Evolutionary conservation across 2,797 vertebrate genomes (phyloP).

Genomic region (Astyanax mexicanus): DNA sequence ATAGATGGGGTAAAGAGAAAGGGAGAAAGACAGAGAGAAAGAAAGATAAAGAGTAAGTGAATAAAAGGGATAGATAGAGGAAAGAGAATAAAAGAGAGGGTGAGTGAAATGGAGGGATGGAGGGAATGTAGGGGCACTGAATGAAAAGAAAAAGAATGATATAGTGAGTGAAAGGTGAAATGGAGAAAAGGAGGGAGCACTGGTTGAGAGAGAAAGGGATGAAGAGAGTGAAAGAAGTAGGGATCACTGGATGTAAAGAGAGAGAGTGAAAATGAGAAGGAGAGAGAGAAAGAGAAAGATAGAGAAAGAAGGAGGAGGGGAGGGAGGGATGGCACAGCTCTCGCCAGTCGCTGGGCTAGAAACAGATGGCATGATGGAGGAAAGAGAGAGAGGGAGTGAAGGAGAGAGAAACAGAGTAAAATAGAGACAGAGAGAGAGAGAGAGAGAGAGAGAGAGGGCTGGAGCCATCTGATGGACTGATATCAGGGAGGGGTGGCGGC

Average conservation of each 20-base stretch:
- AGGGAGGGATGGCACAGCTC: conserved; percentile 57
- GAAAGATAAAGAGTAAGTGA: too few species aligned
- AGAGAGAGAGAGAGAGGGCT: conserved; percentile 32
- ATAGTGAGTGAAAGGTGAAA: too few species aligned
- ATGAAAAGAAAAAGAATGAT: too few species aligned
- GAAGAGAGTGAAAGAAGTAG: conserved; percentile 46
- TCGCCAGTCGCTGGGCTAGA: conserved; percentile 60
- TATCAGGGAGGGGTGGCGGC: conserved; percentile 57
- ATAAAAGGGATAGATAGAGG: too few species aligned
- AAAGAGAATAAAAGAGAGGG: too few species aligned
- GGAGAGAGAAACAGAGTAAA: conserved; percentile 24
- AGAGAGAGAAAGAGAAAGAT: conserved; percentile 20
- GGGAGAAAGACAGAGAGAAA: too few species aligned
- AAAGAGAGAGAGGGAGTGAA: conserved; percentile 40
- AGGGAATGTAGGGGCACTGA: too few species aligned
- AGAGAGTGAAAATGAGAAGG: conserved; percentile 11
- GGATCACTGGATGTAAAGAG: conserved; percentile 55
- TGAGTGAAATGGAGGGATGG: too few species aligned
- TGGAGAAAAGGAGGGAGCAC: too few species aligned
- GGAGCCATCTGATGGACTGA: conserved; percentile 65
- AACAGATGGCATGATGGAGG: conserved; percentile 67
- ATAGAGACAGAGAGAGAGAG: conserved; percentile 32
- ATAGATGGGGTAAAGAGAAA: too few species aligned
- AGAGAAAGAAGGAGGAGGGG: conserved; percentile 26
- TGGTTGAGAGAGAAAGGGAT: too few species aligned